A percentile compares a stretch with the other conserved stretches of the same genome.
phyloP scores from a whole-genome alignment of 2,113 vertebrate genomes.

The Picathartes gymnocephalus region DNA sequence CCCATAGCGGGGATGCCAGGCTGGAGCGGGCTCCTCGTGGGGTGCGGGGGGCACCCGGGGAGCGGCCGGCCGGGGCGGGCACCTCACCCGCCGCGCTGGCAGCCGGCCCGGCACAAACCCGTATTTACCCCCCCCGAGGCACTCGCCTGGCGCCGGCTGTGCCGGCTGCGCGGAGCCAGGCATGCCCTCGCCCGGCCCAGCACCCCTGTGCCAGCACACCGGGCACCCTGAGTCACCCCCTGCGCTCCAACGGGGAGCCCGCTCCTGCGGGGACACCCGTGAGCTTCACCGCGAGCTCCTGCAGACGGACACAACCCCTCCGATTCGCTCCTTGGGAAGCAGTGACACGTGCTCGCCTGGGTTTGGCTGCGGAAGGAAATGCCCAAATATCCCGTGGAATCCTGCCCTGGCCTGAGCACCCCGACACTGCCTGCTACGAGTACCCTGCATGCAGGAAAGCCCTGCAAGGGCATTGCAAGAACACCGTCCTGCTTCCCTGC shows the following conservation, averaged over 20 bases:
- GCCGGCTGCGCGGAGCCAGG: not conserved
- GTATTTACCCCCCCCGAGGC: not conserved
- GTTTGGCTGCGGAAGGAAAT: not conserved
- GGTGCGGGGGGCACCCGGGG: not conserved
- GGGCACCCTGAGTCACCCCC: not conserved
- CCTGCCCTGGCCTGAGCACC: not conserved
- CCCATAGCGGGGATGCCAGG: not conserved
- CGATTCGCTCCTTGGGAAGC: rapidly evolving
- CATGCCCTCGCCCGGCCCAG: not conserved
- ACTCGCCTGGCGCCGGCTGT: not conserved
- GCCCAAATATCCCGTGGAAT: not conserved
- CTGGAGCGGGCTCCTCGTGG: not conserved
- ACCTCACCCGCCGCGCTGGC: not conserved
- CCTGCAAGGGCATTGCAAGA: not conserved
- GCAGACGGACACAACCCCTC: rapidly evolving
- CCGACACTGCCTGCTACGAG: not conserved
- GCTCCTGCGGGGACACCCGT: rapidly evolving
- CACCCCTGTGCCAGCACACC: not conserved
- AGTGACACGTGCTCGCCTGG: rapidly evolving
- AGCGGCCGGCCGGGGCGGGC: not conserved
- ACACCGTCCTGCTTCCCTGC: not conserved
- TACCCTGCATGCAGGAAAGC: not conserved
- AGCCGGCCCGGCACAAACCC: not conserved
- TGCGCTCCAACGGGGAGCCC: not conserved
- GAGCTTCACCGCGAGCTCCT: not conserved